phyloP scores from a whole-genome alignment of 1,140 invertebrate genomes.

The Drosophila repletoides region DNA sequence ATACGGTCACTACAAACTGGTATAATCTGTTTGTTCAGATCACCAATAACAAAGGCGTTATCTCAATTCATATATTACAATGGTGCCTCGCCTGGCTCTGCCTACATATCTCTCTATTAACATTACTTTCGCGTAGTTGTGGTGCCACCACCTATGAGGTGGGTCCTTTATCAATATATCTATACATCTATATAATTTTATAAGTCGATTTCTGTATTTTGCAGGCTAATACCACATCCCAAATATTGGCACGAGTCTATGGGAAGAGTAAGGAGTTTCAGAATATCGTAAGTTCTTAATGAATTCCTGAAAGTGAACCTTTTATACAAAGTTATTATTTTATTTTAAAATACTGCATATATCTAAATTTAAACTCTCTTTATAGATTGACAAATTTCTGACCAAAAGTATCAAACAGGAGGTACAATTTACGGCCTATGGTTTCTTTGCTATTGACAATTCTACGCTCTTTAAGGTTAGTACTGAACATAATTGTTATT shows the following conservation, averaged over 20 bases:
- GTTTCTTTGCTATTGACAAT: slow-evolving; percentile 80
- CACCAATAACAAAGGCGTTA: slow-evolving; percentile 59
- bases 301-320: too few species aligned
- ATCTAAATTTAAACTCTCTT: background rate
- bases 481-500: too few species aligned
- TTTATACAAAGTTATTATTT: too few species aligned
- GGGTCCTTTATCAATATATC: background rate
- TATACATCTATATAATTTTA: background rate
- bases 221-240: slow-evolving; percentile 72
- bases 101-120: slow-evolving; percentile 59
- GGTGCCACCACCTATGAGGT: slow-evolving; percentile 72
- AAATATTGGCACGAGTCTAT: slow-evolving; percentile 73
- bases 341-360: background rate
- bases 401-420: slow-evolving; percentile 81
- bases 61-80: slow-evolving; percentile 65
- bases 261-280: slow-evolving; percentile 72
- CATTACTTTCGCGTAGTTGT: slow-evolving; percentile 62
- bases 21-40: slow-evolving; percentile 80
- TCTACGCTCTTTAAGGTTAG: slow-evolving; percentile 76
- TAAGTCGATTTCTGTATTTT: slow-evolving; percentile 13
- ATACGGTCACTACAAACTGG: slow-evolving; percentile 79
- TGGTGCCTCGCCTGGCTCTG: slow-evolving; percentile 69
- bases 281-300: slow-evolving; percentile 62
- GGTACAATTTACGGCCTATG: slow-evolving; percentile 78
- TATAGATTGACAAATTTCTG: slow-evolving; percentile 81